Conservation (phyloP, 2,113 vertebrate genomes). For the Candoia aspera region DNA sequence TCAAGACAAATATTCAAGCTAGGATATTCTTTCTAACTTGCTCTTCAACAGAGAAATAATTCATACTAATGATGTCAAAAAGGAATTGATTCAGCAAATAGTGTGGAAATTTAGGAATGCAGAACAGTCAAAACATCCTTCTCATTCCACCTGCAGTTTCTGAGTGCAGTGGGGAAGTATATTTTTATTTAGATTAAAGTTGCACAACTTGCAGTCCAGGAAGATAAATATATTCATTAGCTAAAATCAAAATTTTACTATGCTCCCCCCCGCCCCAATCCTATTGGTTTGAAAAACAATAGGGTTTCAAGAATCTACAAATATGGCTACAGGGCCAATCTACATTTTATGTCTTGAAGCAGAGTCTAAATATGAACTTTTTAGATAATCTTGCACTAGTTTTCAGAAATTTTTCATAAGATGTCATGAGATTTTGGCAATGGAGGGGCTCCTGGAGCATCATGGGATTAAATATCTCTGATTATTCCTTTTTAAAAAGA, state of each 20-base stretch:
- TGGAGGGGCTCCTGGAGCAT: not conserved
- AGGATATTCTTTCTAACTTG: not conserved
- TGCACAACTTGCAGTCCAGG: too few species aligned
- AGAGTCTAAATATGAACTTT: not conserved
- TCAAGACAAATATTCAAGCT: not conserved
- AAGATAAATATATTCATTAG: not conserved
- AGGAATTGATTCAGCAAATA: slow-evolving; percentile 5
- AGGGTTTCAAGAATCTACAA: not conserved
- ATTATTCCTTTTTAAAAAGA: not conserved
- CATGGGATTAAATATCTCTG: not conserved
- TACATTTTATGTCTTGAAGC: not conserved
- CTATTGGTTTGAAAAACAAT: not conserved
- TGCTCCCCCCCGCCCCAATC: not conserved
- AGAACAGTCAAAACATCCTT: not conserved
- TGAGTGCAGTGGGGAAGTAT: not conserved
- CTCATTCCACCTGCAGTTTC: not conserved
- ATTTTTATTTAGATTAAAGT: not conserved
- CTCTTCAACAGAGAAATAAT: not conserved
- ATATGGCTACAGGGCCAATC: not conserved
- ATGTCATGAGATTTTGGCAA: not conserved
- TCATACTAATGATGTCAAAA: not conserved
- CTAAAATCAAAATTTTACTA: not conserved
- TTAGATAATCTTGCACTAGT: not conserved
- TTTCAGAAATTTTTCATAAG: not conserved
- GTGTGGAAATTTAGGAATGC: not conserved